Base-by-base conservation (phyloP, 2,888 invertebrate genomes). In the Epistrophella euchroma region DNA sequence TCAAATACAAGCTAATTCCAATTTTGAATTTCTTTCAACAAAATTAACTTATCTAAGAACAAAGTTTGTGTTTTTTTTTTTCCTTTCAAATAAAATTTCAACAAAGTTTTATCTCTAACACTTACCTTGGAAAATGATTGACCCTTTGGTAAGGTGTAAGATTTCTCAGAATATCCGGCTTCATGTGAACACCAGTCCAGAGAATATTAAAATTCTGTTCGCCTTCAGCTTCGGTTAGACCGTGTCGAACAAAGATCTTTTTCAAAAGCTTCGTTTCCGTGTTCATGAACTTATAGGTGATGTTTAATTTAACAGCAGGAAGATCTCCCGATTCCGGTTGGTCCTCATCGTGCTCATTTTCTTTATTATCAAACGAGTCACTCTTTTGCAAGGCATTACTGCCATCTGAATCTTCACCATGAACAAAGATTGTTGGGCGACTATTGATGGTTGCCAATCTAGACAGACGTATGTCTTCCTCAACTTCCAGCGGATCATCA, bases 121-220 rank as follows among this genome's bases (percentile, higher is more conserved):
- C 90, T 91, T 91, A 96, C 96, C 96, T 95, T 9, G 98, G 98
- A 92, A 99, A 99, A 93, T 99, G 98, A 92, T 99, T 99, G 79
- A 98, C 97, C 90, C 98, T 94, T 93, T 99, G 99, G 92, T 97
- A 97, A n/a, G 97, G 95, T 60, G 96, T 94, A 89, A 98, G 92
- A 62, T 95, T 94, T 88, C 97, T 94, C 73, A 98, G 93, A 17
- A 96, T 95, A 89, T 98, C 97, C 32, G 98, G 97, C 91, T 98
- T 98, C 37, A 98, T 96, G 91, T 98, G 98, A 56, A 96, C 95
- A 32, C 98, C 98, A 40, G 98, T 97, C 98, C 98, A 98, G 70
- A 98, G 92, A 56, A 98, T 93, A 92, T 97, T 98, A 92, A 96
- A 98, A 90, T 95, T 95, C 32, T 94, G 93, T 90, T 96, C 96